These are phyloP conservation scores for Eleutherodactylus coqui DNA, from an alignment of 2,797 vertebrate species.

Conservation along the genomic window DNA sequence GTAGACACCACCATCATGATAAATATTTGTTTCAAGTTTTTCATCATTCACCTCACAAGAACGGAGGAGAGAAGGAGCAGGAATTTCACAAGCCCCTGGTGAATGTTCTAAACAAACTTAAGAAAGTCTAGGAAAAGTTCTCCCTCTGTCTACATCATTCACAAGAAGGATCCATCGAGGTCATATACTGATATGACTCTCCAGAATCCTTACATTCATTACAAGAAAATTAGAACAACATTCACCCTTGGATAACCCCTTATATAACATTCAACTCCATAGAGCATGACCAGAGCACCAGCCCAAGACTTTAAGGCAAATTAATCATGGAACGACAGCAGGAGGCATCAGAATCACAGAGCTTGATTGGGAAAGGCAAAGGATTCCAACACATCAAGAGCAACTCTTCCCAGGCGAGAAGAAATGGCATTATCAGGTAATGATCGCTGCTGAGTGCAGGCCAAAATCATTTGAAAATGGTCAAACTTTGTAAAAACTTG, in stretches of 20 bases:
- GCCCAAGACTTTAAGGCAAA: neutral
- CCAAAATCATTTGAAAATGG: neutral
- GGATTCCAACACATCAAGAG: conserved; percentile 22
- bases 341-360: neutral
- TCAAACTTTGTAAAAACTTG: neutral
- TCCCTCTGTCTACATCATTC: neutral
- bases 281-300: neutral
- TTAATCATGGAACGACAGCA: conserved; percentile 45
- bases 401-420: conserved; percentile 41
- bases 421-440: conserved; percentile 67
- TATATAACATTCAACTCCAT: neutral
- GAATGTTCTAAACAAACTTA: conserved; percentile 51
- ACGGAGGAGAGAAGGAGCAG: conserved; percentile 11
- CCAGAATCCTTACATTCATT: neutral
- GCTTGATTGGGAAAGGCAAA: neutral
- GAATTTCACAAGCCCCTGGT: conserved; percentile 67
- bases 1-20: neutral
- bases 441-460: neutral
- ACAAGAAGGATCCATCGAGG: neutral
- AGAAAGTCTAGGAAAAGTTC: conserved; percentile 21
- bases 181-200: neutral
- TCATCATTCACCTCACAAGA: neutral
- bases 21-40: conserved; percentile 8
- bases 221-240: no score
- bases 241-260: conserved; percentile 1